Base-by-base conservation (phyloP, 1,140 invertebrate genomes). In the Bemisia tabaci region DNA sequence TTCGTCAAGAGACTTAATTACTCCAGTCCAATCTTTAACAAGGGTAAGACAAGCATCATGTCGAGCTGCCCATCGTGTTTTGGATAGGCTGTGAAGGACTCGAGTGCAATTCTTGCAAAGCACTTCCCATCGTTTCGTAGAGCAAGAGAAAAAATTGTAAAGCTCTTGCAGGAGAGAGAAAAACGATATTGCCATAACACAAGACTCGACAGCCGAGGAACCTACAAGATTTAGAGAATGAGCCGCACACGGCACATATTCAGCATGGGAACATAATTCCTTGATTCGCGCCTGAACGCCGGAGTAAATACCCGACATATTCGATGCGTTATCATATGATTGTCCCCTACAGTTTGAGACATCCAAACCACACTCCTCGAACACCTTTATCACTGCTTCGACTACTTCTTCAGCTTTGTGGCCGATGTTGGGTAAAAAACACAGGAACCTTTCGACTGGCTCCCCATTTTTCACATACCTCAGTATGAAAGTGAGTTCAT, bases 241-340 rank as follows among this genome's bases (percentile, higher is more conserved):
- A 25, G 59, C 59, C 27, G 59, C 17, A 65, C 64, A 65, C 1
- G 64, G 64, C 26, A 65, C 12, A 48, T 59, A 65, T 26, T 59
- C 59, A 26, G 64, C 64, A 59, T 59, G 26, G 17, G 1, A 21
- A 21, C 24, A 59, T 59, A 24, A 23, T 60, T 60, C 58, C 17
- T 65, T 65, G 23, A 65, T 65, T 60, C 48, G 39, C 26, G 39
- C 63, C 59, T 65, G 39, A 1, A 65, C 24, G 25, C 39, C 39
- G 58, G 26, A 48, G 58, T 64, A 64, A 22, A 64, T 22, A 39
- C 58, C 64, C 2, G 59, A 59, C 65, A 69, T 67, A 65, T 60
- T 68, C 21, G 48, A 63, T 9, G 69, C 73, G 65, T 71, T 73
- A 39, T 74, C 72, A 64, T 74, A 74, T 21, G 70, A 68, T 68